Conservation (phyloP, 1,140 invertebrate genomes). For the Bombus haemorrhoidalis region DNA sequence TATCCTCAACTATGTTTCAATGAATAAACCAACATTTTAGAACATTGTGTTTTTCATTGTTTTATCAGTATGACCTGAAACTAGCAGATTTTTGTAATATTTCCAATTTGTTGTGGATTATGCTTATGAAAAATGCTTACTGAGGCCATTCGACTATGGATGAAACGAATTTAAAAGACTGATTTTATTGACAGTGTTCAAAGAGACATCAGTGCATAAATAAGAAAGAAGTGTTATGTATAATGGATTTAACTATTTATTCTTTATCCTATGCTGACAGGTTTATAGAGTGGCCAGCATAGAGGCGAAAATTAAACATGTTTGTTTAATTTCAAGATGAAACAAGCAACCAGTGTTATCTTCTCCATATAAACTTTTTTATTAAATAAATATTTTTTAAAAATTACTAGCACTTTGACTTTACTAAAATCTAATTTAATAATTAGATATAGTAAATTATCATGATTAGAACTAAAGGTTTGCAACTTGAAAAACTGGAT, state of each 20-base stretch:
- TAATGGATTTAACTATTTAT: conserved; percentile 54
- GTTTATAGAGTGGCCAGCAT: background rate
- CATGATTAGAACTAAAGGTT: background rate
- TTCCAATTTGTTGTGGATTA: background rate
- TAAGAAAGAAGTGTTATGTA: conserved; percentile 49
- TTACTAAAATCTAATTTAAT: background rate
- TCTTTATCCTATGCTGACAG: background rate
- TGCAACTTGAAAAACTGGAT: too few relatives aligned
- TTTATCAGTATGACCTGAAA: background rate
- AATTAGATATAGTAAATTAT: background rate
- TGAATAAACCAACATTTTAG: conserved; percentile 38
- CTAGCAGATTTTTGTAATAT: background rate
- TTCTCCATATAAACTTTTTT: background rate
- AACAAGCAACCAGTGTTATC: conserved; percentile 35
- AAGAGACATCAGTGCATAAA: conserved; percentile 20
- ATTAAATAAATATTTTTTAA: background rate
- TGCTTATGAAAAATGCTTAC: background rate
- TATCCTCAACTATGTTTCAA: conserved; percentile 39
- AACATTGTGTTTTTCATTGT: background rate
- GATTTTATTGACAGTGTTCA: background rate
- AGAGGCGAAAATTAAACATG: conserved; percentile 61
- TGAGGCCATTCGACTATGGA: background rate
- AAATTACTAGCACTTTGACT: background rate
- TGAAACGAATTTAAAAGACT: background rate
- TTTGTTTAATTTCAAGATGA: conserved; percentile 68